Conservation (phyloP, 2,113 vertebrate species). For the Cathartes aura region DNA sequence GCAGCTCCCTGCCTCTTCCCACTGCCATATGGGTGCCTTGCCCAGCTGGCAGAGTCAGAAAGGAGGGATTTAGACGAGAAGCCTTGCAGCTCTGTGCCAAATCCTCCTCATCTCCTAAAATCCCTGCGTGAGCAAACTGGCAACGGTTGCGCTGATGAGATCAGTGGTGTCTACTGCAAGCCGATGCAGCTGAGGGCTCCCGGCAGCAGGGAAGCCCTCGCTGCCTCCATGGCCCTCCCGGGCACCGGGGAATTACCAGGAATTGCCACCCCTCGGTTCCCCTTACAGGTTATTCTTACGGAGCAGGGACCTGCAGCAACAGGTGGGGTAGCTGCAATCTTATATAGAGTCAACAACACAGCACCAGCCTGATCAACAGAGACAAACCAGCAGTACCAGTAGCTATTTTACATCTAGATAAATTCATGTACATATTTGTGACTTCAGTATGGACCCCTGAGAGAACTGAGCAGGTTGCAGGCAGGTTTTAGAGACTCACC, state of each 20-base stretch:
- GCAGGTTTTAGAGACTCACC: not conserved
- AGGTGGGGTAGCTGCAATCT: not conserved
- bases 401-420: not conserved
- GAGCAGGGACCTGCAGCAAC: not conserved
- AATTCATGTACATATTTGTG: fast-evolving
- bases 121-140: not conserved
- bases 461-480: not conserved
- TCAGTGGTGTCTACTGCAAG: not conserved
- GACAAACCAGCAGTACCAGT: fast-evolving
- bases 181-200: fast-evolving
- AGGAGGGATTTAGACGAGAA: not conserved
- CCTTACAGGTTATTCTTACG: not conserved
- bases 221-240: not conserved
- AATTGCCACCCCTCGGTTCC: not conserved
- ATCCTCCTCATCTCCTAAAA: not conserved
- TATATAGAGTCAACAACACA: fast-evolving
- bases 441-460: fast-evolving
- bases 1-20: not conserved
- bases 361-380: not conserved
- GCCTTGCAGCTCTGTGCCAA: not conserved
- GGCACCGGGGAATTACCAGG: not conserved
- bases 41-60: not conserved
- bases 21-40: fast-evolving
- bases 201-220: not conserved
- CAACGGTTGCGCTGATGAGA: not conserved